Evolutionary conservation across 2,888 invertebrate genomes (phyloP).

Genomic region (Cremastobaeus sp.): DNA sequence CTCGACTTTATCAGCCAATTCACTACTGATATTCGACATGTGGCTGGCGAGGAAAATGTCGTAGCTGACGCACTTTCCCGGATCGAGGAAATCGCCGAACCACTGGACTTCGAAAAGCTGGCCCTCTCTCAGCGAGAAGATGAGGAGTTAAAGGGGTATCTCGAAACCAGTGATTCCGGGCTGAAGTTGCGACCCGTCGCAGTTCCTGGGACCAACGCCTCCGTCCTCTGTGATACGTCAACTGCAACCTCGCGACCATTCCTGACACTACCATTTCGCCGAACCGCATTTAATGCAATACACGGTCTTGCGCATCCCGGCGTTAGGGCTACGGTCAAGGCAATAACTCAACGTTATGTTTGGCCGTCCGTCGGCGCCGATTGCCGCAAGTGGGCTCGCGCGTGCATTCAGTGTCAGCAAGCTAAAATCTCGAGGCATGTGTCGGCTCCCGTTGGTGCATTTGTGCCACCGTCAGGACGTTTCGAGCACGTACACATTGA

Average conservation of each 20-base stretch:
- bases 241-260: too few relatives aligned
- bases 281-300: background rate
- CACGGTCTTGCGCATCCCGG: background rate
- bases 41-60: constrained; percentile 29
- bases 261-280: background rate
- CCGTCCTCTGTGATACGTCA: too few relatives aligned
- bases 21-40: constrained; percentile 36
- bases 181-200: too few relatives aligned
- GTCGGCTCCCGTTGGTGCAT: too few relatives aligned
- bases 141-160: background rate
- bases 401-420: background rate
- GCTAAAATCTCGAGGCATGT: background rate
- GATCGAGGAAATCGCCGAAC: background rate
- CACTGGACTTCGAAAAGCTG: background rate
- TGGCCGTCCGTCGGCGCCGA: constrained; percentile 5
- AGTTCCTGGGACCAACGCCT: background rate
- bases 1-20: constrained; percentile 51
- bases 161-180: too few relatives aligned
- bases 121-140: background rate
- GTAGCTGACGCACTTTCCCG: constrained; percentile 30
- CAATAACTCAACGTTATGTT: background rate
- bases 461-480: too few relatives aligned
- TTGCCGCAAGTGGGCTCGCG: background rate
- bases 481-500: constrained; percentile 6
- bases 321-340: background rate